Base-by-base conservation (phyloP, 1,140 invertebrate species). In the Babylonia areolata region DNA sequence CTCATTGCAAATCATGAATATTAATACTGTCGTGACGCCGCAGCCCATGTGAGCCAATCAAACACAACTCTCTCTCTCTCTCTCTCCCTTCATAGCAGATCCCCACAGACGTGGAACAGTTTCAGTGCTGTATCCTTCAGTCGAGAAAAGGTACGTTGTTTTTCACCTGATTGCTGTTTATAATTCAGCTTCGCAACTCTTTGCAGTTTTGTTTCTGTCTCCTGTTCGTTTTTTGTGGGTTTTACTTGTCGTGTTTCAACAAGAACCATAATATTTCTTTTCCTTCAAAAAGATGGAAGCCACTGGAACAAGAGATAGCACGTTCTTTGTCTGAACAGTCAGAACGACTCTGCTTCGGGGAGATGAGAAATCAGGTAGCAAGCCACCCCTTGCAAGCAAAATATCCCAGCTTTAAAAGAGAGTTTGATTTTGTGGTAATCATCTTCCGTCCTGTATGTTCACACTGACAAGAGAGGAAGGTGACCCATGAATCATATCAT, bases 1-100 rank as follows among this genome's bases (percentile, higher is more conserved):
- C 78, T 54, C 78, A 79, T 79, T 79, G 42, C 40, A 51, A 80
- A 33, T 80, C 78, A 80, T 80, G 78, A 80, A 80, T 80, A 80
- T 80, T 80, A 80, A 80, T 42, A 35, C 42, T 80, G n/a, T 20
- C 42, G 35, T 80, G 78, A 80, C 78, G 78, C 78, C 3, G 42
- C n/a, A 80, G 35, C 35, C n/a, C n/a, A n/a, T 54, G 28, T 80
- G 12, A 37, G 33, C 78, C 78, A 80, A 80, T 80, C 78, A 39
- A 42, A 54, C 28, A 51, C 78, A 42, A 77, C 20, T 37, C 75
- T 6, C 39, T 42, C 37, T 31, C 28, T 12, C 58, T 64, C 28
- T 12, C 58, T 64, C 46, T 51, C 9, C 17, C 46, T n/a, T 17
- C 58, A 64, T 23, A 64, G n/a, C 58, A 64, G 15, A 64, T 40